These are phyloP conservation scores for Nephrotoma flavescens DNA, from an alignment of 2,888 invertebrate species.

Conservation along the genomic window DNA sequence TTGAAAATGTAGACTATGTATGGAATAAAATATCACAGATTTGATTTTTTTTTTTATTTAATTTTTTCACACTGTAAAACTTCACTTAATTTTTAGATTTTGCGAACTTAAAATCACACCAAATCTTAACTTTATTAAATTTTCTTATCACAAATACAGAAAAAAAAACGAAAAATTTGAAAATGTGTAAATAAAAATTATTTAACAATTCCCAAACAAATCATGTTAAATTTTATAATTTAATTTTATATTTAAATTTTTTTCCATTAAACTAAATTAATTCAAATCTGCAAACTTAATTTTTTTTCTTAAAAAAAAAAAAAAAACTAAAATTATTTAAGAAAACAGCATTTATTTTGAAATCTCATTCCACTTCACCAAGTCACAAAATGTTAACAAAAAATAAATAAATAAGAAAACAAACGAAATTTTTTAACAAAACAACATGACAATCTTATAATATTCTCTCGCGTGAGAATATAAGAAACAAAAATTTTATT, in stretches of 20 bases:
- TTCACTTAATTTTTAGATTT: not conserved
- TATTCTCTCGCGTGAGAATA: not conserved
- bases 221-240: not conserved
- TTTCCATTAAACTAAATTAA: not conserved
- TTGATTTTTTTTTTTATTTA: not conserved
- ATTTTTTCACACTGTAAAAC: not conserved
- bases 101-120: not conserved
- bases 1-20: not conserved
- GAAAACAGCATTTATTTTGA: not conserved
- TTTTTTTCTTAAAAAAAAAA: not conserved
- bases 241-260: not conserved
- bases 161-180: not conserved
- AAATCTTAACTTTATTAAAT: not conserved
- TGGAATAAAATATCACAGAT: not conserved
- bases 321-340: too few species aligned
- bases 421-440: not conserved
- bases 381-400: not conserved
- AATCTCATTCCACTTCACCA: slow-evolving; percentile 2
- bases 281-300: not conserved
- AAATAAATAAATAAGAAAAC: not conserved
- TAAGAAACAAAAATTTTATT: not conserved
- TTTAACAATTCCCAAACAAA: not conserved
- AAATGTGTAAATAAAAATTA: not conserved
- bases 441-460: not conserved
- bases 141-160: not conserved